Conservation (phyloP, 2,113 vertebrate genomes). For the Rhinichthys klamathensis region DNA sequence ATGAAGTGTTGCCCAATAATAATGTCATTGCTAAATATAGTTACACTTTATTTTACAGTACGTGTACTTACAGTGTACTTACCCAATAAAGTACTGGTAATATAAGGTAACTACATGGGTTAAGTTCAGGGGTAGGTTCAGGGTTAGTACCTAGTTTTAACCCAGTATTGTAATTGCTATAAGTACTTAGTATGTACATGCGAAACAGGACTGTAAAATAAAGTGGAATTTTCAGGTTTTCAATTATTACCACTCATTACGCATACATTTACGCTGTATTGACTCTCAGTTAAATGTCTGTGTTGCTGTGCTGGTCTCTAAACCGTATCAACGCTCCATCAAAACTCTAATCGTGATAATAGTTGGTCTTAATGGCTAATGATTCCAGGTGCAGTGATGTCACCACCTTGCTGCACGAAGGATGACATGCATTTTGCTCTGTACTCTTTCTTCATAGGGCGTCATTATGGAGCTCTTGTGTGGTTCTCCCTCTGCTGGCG, state of each 20-base stretch:
- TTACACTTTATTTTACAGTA: too few species aligned
- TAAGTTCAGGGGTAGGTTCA: too few species aligned
- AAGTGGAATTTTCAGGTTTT: not conserved
- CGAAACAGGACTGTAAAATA: too few species aligned
- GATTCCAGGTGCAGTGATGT: not conserved
- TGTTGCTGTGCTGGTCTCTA: not conserved
- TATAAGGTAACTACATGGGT: too few species aligned
- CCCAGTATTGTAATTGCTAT: too few species aligned
- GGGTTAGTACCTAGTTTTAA: too few species aligned
- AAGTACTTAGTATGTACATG: too few species aligned
- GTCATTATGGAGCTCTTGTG: constrained; percentile 89
- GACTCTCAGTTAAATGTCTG: constrained; percentile 10
- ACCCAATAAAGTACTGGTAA: too few species aligned
- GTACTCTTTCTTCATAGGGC: constrained; percentile 76
- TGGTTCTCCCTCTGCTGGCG: constrained; percentile 93
- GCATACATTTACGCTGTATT: not conserved
- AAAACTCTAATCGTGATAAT: not conserved
- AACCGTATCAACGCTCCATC: not conserved
- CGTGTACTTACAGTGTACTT: too few species aligned
- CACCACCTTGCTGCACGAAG: not conserved
- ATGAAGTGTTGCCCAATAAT: too few species aligned
- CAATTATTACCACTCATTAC: not conserved
- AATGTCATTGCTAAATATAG: too few species aligned
- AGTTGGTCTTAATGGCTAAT: not conserved
- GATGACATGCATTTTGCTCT: constrained; percentile 40